Conservation (phyloP, 2,888 invertebrate genomes). For the Dynastes hyllus region DNA sequence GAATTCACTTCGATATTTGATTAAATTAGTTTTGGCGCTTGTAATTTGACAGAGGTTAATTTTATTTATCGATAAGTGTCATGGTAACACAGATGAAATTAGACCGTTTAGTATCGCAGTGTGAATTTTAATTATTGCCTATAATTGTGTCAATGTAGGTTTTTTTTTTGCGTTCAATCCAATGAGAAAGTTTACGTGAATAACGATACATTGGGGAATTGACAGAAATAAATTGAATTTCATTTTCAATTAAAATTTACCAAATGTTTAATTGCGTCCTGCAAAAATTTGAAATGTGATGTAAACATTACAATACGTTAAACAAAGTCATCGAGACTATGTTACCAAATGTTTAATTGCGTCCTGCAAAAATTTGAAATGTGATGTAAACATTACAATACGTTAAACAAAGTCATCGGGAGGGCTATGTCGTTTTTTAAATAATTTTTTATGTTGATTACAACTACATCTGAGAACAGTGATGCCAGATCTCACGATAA, state of each 20-base stretch:
- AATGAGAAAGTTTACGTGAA: background rate
- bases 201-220: background rate
- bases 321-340: too few relatives aligned
- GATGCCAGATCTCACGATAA: too few relatives aligned
- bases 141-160: background rate
- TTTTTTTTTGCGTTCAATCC: background rate
- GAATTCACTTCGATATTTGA: slow-evolving; percentile 19
- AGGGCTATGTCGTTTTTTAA: too few relatives aligned
- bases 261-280: background rate
- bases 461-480: too few relatives aligned
- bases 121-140: background rate
- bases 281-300: background rate
- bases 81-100: too few relatives aligned
- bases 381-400: background rate
- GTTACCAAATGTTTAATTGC: background rate
- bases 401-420: too few relatives aligned
- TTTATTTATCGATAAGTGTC: too few relatives aligned
- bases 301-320: too few relatives aligned
- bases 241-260: slow-evolving; percentile 1
- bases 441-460: too few relatives aligned
- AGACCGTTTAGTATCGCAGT: background rate
- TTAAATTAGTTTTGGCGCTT: background rate
- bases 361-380: background rate
- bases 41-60: background rate
- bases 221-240: background rate